These are phyloP conservation scores for Avahi laniger DNA, from an alignment of 2,797 vertebrate genomes.

Conservation along the genomic window DNA sequence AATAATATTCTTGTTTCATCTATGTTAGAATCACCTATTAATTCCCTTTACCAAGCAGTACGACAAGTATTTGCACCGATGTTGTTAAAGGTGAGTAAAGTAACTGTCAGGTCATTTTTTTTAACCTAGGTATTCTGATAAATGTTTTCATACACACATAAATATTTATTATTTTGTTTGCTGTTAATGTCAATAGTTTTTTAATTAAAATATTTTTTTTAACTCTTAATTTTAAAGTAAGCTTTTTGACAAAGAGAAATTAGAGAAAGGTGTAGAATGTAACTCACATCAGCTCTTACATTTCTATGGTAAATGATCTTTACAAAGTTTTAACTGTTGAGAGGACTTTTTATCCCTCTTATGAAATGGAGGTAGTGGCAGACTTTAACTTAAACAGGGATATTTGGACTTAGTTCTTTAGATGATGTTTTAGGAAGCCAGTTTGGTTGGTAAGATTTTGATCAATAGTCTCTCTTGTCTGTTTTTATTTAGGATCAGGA, in stretches of 20 bases:
- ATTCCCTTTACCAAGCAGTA: constrained; percentile 95
- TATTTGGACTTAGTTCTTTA: neutral
- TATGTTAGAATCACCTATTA: constrained; percentile 96
- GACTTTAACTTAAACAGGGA: neutral
- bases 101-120: neutral
- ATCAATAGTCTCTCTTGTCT: neutral
- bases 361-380: neutral
- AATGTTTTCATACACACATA: neutral
- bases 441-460: neutral
- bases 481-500: constrained; percentile 90
- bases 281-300: neutral
- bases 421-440: neutral
- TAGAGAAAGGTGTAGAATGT: neutral
- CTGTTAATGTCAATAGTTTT: neutral
- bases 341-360: neutral
- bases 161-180: constrained; percentile 38
- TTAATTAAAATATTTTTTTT: neutral
- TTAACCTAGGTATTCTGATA: neutral
- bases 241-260: neutral
- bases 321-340: neutral
- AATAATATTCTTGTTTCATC: constrained; percentile 95
- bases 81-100: constrained; percentile 89
- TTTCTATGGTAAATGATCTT: neutral
- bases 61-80: constrained; percentile 94
- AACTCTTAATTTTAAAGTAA: neutral